Base-by-base conservation (phyloP, 2,888 invertebrate species). In the Paralinhomoeus sp. region DNA sequence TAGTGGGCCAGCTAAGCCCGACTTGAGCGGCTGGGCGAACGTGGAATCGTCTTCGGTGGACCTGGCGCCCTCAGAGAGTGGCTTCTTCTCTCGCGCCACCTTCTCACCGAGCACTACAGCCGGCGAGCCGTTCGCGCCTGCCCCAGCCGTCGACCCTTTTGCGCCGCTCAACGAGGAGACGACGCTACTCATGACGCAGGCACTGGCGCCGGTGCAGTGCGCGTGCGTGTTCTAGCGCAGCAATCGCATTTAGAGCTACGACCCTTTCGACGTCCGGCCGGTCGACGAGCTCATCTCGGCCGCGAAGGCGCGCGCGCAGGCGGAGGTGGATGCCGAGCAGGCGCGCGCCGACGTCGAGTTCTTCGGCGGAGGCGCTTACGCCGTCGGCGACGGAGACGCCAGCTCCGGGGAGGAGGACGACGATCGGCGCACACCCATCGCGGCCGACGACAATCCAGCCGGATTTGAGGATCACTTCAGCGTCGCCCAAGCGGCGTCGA, bases 281-380 rank as follows among this genome's bases (percentile, higher is more conserved):
- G 55, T 55, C 1, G 62, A 61, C 17, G 60, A 62, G 44, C 53
- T 62, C 9, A 54, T 61, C 23, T 60, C 57, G 1, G 56, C 59
- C 43, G 58, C 57, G 1, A 56, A 55, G 41, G 53, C 57, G 37
- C 52, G 52, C 42, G 57, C 56, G 2, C 55, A 53, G 35, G 53
- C 53, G 31, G 41, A 47, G 24, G 31, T 42, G n/a, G 46, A 48
- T 20, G 50, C 51, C 7, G 47, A 49, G 17, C 49, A 48, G n/a
- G 44, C 43, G 9, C 41, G 43, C 3, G 51, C 50, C 17, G 55
- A 55, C 22, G 49, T 50, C 7, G 55, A 55, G 39, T 52, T 52
- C 45, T 55, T 50, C 44, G 50, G 48, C 15, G 45, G 40, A 20
- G 45, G 45, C 42, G 36, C 38, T 41, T 44, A 18, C 17, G 20